These are phyloP conservation scores for Phasia obesa DNA, from an alignment of 2,888 invertebrate species.

Conservation along the genomic window DNA sequence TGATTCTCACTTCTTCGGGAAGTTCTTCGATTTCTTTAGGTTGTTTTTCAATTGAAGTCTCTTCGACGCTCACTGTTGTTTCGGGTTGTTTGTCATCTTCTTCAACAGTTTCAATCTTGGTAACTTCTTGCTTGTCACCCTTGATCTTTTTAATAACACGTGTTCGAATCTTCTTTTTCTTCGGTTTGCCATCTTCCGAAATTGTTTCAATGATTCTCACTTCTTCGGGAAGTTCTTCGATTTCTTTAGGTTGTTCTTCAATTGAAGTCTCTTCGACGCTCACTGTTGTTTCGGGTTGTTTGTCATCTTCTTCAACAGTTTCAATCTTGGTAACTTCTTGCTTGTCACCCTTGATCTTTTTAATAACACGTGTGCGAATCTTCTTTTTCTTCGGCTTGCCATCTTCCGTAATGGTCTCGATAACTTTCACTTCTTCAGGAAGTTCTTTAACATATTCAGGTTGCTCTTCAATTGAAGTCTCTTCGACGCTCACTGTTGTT, in stretches of 20 bases:
- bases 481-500: conserved; percentile 9
- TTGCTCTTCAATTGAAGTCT: not conserved
- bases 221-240: conserved; percentile 8
- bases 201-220: not conserved
- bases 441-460: not conserved
- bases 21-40: conserved; percentile 3
- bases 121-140: conserved; percentile 6
- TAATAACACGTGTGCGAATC: not conserved
- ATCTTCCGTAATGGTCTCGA: not conserved
- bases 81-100: conserved; percentile 27
- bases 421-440: not conserved
- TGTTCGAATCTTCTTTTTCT: not conserved
- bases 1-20: not conserved
- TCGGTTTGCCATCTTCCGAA: conserved; percentile 2
- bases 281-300: conserved; percentile 22
- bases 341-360: conserved; percentile 11
- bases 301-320: conserved; percentile 27
- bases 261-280: not conserved
- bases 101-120: conserved; percentile 21
- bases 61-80: not conserved
- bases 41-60: not conserved
- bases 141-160: conserved; percentile 11
- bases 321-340: conserved; percentile 16
- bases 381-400: conserved; percentile 10
- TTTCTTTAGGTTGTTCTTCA: not conserved